These are phyloP conservation scores for Theropithecus gelada DNA, from an alignment of 2,113 vertebrate genomes.

Conservation along the genomic window DNA sequence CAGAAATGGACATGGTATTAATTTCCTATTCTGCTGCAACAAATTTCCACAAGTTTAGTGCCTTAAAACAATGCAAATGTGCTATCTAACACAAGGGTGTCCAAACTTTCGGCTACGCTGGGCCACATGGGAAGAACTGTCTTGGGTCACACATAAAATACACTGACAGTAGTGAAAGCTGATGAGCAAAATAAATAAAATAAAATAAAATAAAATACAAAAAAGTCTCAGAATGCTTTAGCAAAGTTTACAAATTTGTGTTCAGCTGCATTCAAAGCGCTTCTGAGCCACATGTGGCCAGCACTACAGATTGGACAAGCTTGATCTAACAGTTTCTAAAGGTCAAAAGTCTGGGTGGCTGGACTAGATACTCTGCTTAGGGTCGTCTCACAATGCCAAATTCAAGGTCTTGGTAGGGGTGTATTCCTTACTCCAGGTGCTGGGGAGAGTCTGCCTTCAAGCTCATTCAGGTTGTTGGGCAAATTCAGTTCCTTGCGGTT, in stretches of 20 bases:
- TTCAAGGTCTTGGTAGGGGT: not conserved
- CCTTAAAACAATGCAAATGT: constrained; percentile 8
- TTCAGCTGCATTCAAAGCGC: too few species aligned
- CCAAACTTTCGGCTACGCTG: too few species aligned
- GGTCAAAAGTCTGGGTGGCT: not conserved
- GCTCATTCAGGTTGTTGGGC: not conserved
- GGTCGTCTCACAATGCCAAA: not conserved
- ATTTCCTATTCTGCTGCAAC: not conserved
- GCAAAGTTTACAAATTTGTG: too few species aligned
- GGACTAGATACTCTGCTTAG: not conserved
- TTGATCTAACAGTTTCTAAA: not conserved
- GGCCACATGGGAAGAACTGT: too few species aligned
- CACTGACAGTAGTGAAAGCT: too few species aligned
- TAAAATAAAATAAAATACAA: too few species aligned
- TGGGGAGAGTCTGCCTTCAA: not conserved
- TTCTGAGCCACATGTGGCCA: too few species aligned
- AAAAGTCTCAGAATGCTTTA: too few species aligned
- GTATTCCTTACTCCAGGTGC: not conserved
- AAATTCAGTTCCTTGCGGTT: not conserved
- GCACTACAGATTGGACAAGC: too few species aligned
- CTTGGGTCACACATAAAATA: too few species aligned
- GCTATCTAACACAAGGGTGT: not conserved
- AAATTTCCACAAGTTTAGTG: not conserved
- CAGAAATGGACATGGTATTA: not conserved
- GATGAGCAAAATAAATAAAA: too few species aligned